Percentiles rank a stretch among this genome's conserved stretches.
Conservation (phyloP, 2,888 invertebrate genomes). For the Ecdyonurus torrentis region DNA sequence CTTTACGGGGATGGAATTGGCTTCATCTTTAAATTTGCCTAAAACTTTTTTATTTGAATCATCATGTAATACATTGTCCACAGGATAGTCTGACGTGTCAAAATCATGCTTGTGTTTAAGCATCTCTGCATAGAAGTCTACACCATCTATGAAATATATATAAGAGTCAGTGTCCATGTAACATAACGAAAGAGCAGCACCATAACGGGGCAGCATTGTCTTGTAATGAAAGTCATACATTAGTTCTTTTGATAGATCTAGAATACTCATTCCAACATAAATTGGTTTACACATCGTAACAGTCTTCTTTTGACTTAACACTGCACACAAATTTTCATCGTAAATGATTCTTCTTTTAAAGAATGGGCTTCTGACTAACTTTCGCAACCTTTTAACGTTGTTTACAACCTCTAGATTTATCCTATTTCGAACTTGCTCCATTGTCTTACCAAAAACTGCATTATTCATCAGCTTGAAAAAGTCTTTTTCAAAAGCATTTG, state of each 20-base stretch:
- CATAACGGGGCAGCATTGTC: constrained; percentile 13
- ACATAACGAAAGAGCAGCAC: not conserved
- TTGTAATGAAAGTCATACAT: constrained; percentile 18
- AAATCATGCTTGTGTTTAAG: constrained; percentile 6
- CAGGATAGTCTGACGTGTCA: constrained; percentile 7
- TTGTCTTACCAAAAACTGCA: not conserved
- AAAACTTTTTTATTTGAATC: not conserved
- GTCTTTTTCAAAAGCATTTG: not conserved
- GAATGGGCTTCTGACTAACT: not conserved
- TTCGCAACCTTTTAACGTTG: not conserved
- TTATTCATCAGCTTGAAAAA: not conserved
- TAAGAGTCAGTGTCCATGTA: constrained; percentile 11
- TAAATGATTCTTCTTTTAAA: not conserved
- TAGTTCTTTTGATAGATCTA: constrained; percentile 18
- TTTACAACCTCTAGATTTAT: not conserved
- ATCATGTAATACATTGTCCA: too few species aligned
- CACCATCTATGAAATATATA: constrained; percentile 6
- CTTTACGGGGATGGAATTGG: not conserved
- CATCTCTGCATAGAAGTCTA: constrained; percentile 5
- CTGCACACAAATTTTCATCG: not conserved
- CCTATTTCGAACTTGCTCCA: not conserved
- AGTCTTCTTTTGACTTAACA: not conserved
- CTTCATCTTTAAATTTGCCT: not conserved
- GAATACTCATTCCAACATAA: constrained; percentile 18
- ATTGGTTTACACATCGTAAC: constrained; percentile 19